Evolutionary conservation across 2,113 vertebrate genomes (phyloP), one percentile per base, ranked within the genome.

Genomic region (Pithys albifrons): DNA sequence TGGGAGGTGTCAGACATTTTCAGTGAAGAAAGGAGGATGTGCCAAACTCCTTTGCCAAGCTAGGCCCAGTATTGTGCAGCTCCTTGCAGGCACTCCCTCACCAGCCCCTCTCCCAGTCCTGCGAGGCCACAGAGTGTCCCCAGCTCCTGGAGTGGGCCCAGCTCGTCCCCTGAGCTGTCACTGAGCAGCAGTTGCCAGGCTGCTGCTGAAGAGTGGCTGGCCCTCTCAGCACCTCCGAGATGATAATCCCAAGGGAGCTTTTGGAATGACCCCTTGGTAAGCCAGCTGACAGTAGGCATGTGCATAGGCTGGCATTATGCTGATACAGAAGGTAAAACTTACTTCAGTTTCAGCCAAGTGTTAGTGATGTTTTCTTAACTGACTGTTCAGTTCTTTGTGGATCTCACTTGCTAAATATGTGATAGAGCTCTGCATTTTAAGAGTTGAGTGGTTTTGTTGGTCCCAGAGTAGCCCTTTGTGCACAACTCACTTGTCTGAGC

Each of bases 361-460:
- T 81, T 92, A 81, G 72, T 54, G 55, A 66, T 78, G 43, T 90
- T 96, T 96, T 71, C 62, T 71, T 73, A 76, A 77, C 64, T 14
- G 23, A 69, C 49, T n/a, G 7, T 65, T 71, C 51, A 35, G 46
- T 89, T 82, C 58, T 93, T 88, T 58, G 46, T 74, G 67, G 75
- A 46, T 86, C 41, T 55, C 83, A 48, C 64, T 77, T 91, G 65
- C 52, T 92, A 61, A 96, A 85, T 95, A 84, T 87, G 89, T 92
- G 80, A 78, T 85, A 65, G 24, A 65, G 76, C 79, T 91, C 55
- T 84, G 35, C 35, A 48, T 84, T 83, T 85, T 66, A 81, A 93
- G 70, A 43, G 71, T 62, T 0, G 4, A 9, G 1, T n/a, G 25
- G 58, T 69, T 85, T 75, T 22, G 12, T 43, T 65, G 19, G 12